Conservation (phyloP, 2,888 invertebrate genomes). For the Buathra laborator region DNA sequence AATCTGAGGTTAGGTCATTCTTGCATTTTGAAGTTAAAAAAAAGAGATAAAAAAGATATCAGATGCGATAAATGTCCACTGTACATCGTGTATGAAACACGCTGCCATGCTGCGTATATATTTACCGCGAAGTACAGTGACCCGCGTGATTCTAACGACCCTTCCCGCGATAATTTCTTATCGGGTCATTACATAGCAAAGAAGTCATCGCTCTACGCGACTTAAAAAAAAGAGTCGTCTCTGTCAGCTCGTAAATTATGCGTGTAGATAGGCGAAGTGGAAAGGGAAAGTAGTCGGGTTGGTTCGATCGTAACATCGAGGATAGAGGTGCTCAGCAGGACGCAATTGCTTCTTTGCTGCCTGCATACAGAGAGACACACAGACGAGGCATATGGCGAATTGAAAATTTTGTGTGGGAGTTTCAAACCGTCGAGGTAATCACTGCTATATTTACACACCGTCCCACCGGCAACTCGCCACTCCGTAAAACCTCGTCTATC, state of each 20-base stretch:
- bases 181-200: conserved; percentile 2
- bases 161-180: conserved; percentile 22
- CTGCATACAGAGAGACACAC: neutral
- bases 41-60: neutral
- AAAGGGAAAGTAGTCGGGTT: conserved; percentile 48
- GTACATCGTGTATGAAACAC: neutral
- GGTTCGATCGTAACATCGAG: conserved; percentile 11
- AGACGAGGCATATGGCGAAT: conserved; percentile 10
- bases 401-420: conserved; percentile 61
- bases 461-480: conserved; percentile 35
- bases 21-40: neutral
- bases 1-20: neutral
- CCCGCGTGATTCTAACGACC: conserved; percentile 40
- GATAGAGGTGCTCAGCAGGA: neutral
- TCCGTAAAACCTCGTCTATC: conserved; percentile 11
- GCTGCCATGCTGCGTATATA: neutral
- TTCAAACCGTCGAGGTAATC: conserved; percentile 48
- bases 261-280: conserved; percentile 2
- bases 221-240: neutral
- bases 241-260: conserved; percentile 16
- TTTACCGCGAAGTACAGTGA: conserved; percentile 42
- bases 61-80: neutral
- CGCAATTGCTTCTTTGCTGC: neutral
- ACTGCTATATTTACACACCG: conserved; percentile 60
- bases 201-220: conserved; percentile 23